Evolutionary conservation across 2,888 invertebrate genomes (phyloP), one percentile per base, ranked within the genome.

Genomic region (Xylota segnis): DNA sequence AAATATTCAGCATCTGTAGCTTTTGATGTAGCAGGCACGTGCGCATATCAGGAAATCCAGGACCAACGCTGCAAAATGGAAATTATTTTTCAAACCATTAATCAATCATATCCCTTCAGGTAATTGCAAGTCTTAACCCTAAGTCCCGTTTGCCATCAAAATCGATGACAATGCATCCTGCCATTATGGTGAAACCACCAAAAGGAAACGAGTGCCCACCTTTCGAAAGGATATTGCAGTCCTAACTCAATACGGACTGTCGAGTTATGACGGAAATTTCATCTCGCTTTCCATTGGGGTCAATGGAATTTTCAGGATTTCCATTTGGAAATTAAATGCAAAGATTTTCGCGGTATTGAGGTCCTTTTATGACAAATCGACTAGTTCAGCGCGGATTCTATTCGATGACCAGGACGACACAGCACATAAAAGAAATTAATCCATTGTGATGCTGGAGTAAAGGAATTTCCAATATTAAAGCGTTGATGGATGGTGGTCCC

Each of bases 11-110:
- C 93, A 97, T 95, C 93, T 98, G 98, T 50, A 99, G 94, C 91
- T 99, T 99, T 93, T 99, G 98, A 92, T 99, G 97, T 12, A 99
- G 93, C 52, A 99, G 93, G 91, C 98, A 98, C 6, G 97, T 96
- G 78, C 97, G 95, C 50, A 96, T 95, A 91, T 98, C 98, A 0
- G 98, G 98, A 88, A 95, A 94, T 10, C 97, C 97, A 58, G 94
- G 92, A n/a, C 95, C 94, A 79, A 98, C 93, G 88, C 97, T 97
- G 93, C 52, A 70, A 87, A 58, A 54, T 54, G 23, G 58, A 34
- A 61, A 79, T 78, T 43, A 71, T 59, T 74, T 70, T 43, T 72
- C 29, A 23, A 79, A 54, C 47, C 72, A 77, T 81, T 58, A 79
- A 84, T 84, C 84, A 86, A 68, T 66, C 61, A 76, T 56, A 75